These are phyloP conservation scores for Subacronicta megacephala DNA, from an alignment of 2,888 invertebrate genomes.

Conservation along the genomic window DNA sequence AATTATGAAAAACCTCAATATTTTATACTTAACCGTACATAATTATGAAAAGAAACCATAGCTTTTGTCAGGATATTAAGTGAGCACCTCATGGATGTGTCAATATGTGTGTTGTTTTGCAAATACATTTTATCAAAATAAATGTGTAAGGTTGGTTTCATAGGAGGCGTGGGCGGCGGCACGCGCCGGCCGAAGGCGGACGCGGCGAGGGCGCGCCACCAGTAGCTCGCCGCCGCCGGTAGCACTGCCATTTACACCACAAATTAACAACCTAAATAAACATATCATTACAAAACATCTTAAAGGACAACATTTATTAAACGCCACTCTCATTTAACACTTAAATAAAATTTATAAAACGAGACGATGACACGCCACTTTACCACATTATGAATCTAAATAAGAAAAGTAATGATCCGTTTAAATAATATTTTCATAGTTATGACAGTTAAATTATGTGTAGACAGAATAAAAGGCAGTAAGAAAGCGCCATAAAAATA, in stretches of 20 bases:
- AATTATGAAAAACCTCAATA: slow-evolving; percentile 23
- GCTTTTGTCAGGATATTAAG: slow-evolving; percentile 34
- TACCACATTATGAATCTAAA: slow-evolving; percentile 42
- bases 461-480: slow-evolving; percentile 76
- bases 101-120: slow-evolving; percentile 43
- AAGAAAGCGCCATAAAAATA: slow-evolving; percentile 80
- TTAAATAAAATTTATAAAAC: slow-evolving; percentile 51
- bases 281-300: slow-evolving; percentile 50
- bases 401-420: slow-evolving; percentile 55
- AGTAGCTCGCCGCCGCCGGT: slow-evolving; percentile 59
- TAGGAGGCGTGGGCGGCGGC: slow-evolving; percentile 50
- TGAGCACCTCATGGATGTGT: slow-evolving; percentile 36
- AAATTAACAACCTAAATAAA: slow-evolving; percentile 62
- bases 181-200: slow-evolving; percentile 52
- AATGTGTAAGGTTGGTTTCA: slow-evolving; percentile 40
- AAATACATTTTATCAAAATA: slow-evolving; percentile 39
- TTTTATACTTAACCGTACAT: slow-evolving; percentile 14
- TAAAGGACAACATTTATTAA: slow-evolving; percentile 51
- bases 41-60: slow-evolving; percentile 39
- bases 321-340: slow-evolving; percentile 38
- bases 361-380: slow-evolving; percentile 35
- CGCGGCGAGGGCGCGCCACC: slow-evolving; percentile 50
- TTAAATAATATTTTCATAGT: slow-evolving; percentile 75
- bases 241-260: slow-evolving; percentile 64
- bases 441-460: slow-evolving; percentile 79